Conservation (phyloP, 2,888 invertebrate genomes). For the Plebejus argus region DNA sequence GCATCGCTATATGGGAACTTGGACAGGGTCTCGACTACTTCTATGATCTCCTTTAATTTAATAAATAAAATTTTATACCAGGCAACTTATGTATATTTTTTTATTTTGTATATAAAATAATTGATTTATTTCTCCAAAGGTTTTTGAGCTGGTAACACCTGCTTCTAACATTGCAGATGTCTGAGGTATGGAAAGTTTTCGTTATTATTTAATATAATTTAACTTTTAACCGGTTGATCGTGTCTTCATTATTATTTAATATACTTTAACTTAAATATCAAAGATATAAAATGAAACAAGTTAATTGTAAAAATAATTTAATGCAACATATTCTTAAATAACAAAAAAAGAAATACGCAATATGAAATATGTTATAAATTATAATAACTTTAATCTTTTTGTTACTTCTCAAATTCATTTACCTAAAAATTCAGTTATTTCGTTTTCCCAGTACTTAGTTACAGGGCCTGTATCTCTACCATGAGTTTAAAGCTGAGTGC, state of each 20-base stretch:
- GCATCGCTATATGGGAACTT: slow-evolving; percentile 97
- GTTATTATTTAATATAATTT: too few relatives aligned
- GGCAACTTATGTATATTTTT: background rate
- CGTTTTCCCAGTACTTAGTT: too few relatives aligned
- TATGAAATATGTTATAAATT: background rate
- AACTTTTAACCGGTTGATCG: too few relatives aligned
- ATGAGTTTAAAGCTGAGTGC: too few relatives aligned
- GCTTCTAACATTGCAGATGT: background rate
- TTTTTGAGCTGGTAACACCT: background rate
- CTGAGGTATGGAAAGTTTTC: background rate
- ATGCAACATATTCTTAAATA: background rate
- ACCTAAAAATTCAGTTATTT: too few relatives aligned
- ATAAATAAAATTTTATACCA: slow-evolving; percentile 15
- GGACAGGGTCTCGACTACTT: slow-evolving; percentile 97
- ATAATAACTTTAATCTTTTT: too few relatives aligned
- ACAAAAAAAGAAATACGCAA: background rate
- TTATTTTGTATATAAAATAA: background rate
- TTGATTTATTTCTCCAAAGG: background rate
- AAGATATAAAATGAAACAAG: background rate
- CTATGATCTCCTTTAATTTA: slow-evolving; percentile 85
- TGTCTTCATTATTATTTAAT: too few relatives aligned
- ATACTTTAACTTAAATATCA: too few relatives aligned
- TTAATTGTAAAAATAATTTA: background rate
- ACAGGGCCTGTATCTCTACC: too few relatives aligned
- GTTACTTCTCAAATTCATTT: too few relatives aligned